These are phyloP conservation scores for Brenthis ino DNA, from an alignment of 2,888 invertebrate species.

Conservation along the genomic window DNA sequence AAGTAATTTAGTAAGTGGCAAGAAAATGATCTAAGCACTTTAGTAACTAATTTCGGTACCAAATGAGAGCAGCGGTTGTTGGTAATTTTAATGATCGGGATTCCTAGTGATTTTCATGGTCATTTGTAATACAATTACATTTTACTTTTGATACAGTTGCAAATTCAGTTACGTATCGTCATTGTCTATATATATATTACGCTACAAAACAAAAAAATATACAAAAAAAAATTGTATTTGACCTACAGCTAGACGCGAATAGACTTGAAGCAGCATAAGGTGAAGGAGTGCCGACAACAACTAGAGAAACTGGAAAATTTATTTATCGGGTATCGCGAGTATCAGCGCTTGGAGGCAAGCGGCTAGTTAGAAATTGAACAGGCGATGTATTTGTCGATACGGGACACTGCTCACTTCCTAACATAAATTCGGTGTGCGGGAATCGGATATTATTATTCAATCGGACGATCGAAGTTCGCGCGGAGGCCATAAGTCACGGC, in stretches of 20 bases:
- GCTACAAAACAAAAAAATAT: conserved; percentile 2
- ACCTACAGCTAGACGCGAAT: conserved; percentile 58
- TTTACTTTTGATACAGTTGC: conserved; percentile 8
- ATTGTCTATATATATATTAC: too few species aligned
- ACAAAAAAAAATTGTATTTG: conserved; percentile 49
- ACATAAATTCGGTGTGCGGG: conserved; percentile 80
- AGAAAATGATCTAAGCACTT: conserved; percentile 63
- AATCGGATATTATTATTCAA: conserved; percentile 82
- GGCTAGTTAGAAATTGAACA: conserved; percentile 62
- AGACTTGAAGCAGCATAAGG: conserved; percentile 50
- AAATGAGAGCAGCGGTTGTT: conserved; percentile 58
- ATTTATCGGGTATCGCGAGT: conserved; percentile 67
- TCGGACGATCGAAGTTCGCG: conserved; percentile 80
- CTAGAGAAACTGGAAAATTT: conserved; percentile 62
- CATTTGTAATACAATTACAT: conserved; percentile 19
- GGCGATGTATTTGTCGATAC: conserved; percentile 70
- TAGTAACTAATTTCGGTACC: conserved; percentile 62
- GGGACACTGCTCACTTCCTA: conserved; percentile 78
- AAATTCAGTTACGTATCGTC: background rate
- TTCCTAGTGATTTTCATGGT: conserved; percentile 41
- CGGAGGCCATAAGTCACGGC: conserved; percentile 80
- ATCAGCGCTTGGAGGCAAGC: conserved; percentile 66
- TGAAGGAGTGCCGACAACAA: conserved; percentile 57
- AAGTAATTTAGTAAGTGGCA: conserved; percentile 69
- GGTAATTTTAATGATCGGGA: conserved; percentile 65